phyloP scores from a whole-genome alignment of 2,113 vertebrate genomes.

The Natator depressus region DNA sequence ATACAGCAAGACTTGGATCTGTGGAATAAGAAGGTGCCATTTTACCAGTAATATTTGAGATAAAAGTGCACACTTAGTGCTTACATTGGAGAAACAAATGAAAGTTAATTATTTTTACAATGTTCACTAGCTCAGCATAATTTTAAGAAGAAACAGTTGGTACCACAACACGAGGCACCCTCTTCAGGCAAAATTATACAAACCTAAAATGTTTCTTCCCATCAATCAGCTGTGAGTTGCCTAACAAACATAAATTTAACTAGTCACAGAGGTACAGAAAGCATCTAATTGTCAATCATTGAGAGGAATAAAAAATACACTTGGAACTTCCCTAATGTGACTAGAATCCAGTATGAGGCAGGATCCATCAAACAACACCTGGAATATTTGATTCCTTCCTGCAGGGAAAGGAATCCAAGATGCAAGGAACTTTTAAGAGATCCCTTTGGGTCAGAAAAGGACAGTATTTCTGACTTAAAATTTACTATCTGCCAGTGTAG shows the following conservation, averaged over 20 bases:
- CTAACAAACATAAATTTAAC: not conserved
- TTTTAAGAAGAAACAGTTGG: not conserved
- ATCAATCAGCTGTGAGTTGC: not conserved
- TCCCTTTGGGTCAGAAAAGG: not conserved
- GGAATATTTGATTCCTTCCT: not conserved
- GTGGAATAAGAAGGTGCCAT: not conserved
- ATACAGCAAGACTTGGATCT: not conserved
- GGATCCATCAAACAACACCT: not conserved
- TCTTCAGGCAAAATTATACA: not conserved
- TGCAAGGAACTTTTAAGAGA: not conserved
- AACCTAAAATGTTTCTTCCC: not conserved
- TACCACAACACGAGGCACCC: not conserved
- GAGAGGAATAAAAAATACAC: not conserved
- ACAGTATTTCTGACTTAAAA: not conserved
- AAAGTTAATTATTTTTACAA: not conserved
- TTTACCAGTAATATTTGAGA: not conserved
- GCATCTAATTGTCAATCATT: not conserved
- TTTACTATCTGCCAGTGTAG: not conserved
- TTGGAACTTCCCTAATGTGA: not conserved
- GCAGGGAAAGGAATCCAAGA: not conserved
- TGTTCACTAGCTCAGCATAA: not conserved
- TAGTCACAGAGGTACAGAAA: not conserved
- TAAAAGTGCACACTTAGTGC: not conserved
- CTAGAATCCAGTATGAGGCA: not conserved
- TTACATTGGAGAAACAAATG: not conserved